These are phyloP conservation scores for Notarius lentiginosus DNA, from an alignment of 2,113 vertebrate species.

Conservation along the genomic window DNA sequence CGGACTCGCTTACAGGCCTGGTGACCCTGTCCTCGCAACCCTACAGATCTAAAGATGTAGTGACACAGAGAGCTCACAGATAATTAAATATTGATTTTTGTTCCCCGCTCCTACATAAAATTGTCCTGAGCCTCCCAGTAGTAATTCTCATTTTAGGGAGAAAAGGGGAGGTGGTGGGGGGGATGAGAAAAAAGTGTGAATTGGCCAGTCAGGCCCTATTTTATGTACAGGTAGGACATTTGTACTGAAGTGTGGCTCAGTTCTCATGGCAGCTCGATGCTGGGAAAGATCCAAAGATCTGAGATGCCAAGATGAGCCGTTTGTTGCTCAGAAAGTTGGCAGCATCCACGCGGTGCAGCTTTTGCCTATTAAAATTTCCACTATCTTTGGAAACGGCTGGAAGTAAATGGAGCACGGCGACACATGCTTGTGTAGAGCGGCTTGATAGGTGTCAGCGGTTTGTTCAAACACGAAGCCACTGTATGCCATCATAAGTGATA, in stretches of 20 bases:
- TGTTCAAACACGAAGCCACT: background rate
- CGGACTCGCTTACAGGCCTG: conserved; percentile 54
- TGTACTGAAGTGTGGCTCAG: conserved; percentile 39
- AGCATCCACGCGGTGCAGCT: conserved; percentile 3
- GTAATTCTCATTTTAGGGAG: conserved; percentile 84
- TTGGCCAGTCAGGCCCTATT: conserved; percentile 52
- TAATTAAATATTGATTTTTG: conserved; percentile 99
- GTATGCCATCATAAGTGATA: conserved; percentile 14
- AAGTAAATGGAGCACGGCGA: conserved; percentile 20
- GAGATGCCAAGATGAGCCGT: conserved; percentile 23
- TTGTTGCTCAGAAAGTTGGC: conserved; percentile 31
- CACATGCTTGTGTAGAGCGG: background rate
- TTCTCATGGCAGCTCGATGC: conserved; percentile 24
- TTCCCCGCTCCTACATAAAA: conserved; percentile 99
- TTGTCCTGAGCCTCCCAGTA: conserved; percentile 98
- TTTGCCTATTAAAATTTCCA: conserved; percentile 21
- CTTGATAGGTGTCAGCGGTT: conserved; percentile 22
- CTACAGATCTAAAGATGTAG: conserved; percentile 97
- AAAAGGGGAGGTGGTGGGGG: conserved; percentile 24
- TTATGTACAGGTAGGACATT: conserved; percentile 55
- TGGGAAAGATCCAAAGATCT: conserved; percentile 36
- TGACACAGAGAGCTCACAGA: conserved; percentile 99
- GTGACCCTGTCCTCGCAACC: conserved; percentile 61
- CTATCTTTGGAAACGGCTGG: conserved; percentile 7
- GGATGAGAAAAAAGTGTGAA: conserved; percentile 40